Conservation (phyloP, 2,797 vertebrate species). For the Enteromius thamalakanensis region DNA sequence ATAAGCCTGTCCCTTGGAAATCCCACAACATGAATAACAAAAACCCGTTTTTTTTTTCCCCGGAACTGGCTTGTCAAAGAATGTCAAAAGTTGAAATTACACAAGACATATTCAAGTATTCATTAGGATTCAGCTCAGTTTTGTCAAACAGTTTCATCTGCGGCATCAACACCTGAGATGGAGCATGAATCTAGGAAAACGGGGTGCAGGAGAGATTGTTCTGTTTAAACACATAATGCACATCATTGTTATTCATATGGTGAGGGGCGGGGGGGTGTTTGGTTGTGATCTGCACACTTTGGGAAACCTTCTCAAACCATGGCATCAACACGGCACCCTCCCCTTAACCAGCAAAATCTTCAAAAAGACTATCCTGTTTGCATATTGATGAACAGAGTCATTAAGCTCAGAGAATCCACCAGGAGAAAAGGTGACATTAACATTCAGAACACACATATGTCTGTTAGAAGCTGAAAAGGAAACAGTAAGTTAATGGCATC, state of each 20-base stretch:
- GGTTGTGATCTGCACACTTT: background rate
- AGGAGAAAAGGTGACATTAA: conserved; percentile 26
- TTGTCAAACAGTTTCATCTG: background rate
- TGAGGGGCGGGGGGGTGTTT: conserved; percentile 59
- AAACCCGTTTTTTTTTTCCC: background rate
- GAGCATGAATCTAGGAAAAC: background rate
- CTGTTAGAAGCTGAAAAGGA: conserved; percentile 23
- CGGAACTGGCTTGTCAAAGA: background rate
- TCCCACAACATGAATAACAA: conserved; percentile 30
- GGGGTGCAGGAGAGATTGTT: conserved; percentile 5
- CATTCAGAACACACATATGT: conserved; percentile 29
- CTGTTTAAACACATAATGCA: conserved; percentile 20
- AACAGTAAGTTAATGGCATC: conserved; percentile 28
- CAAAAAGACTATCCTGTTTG: background rate
- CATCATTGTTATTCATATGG: conserved; percentile 48
- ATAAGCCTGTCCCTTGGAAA: background rate
- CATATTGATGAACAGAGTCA: conserved; percentile 30
- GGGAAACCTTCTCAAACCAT: conserved; percentile 24
- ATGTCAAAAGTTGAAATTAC: background rate
- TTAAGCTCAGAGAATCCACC: conserved; percentile 9
- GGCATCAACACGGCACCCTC: conserved; percentile 26
- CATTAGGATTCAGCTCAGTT: background rate
- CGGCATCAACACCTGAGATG: background rate
- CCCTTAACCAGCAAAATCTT: conserved; percentile 22
- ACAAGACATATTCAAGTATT: background rate